Evolutionary conservation across 1,140 invertebrate species (phyloP).

Genomic region (Chrysoperla carnea): DNA sequence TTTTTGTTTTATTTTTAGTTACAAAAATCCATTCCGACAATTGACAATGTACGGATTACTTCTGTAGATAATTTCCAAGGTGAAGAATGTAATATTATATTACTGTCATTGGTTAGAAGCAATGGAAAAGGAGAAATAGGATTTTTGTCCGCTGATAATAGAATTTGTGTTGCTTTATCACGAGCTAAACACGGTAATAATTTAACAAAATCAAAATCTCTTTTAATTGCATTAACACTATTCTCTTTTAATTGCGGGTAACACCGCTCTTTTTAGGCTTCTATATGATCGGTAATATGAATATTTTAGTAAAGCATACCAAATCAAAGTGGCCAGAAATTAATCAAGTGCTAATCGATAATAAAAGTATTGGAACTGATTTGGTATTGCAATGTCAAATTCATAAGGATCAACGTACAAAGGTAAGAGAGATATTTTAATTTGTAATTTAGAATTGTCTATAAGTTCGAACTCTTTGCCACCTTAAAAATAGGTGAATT

Average conservation of each 20-base stretch:
- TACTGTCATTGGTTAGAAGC: conserved; percentile 67
- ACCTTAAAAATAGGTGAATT: conserved; percentile 14
- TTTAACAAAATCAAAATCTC: too few species aligned
- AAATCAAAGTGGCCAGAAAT: conserved; percentile 32
- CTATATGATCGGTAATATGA: conserved; percentile 47
- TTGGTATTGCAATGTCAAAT: conserved; percentile 28
- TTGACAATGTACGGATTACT: conserved; percentile 32
- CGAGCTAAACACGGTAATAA: conserved; percentile 49
- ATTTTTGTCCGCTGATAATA: conserved; percentile 55
- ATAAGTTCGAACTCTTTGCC: too few species aligned
- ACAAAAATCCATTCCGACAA: too few species aligned
- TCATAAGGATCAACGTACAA: conserved; percentile 21
- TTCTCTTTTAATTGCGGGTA: too few species aligned
- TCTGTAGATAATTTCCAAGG: conserved; percentile 74
- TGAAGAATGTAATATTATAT: conserved; percentile 68
- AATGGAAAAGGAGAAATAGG: conserved; percentile 48
- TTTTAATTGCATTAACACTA: too few species aligned
- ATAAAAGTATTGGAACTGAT: conserved; percentile 12
- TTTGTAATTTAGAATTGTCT: neutral
- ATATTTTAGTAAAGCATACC: conserved; percentile 28
- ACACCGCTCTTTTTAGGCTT: conserved; percentile 25
- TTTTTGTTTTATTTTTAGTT: too few species aligned
- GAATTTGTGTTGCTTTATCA: conserved; percentile 71
- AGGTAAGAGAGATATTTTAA: conserved; percentile 4
- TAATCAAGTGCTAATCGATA: conserved; percentile 23